phyloP scores from a whole-genome alignment of 30 jellyfish, hydroid and myxozoan genomes.

The Chrysaora quinquecirrha region DNA sequence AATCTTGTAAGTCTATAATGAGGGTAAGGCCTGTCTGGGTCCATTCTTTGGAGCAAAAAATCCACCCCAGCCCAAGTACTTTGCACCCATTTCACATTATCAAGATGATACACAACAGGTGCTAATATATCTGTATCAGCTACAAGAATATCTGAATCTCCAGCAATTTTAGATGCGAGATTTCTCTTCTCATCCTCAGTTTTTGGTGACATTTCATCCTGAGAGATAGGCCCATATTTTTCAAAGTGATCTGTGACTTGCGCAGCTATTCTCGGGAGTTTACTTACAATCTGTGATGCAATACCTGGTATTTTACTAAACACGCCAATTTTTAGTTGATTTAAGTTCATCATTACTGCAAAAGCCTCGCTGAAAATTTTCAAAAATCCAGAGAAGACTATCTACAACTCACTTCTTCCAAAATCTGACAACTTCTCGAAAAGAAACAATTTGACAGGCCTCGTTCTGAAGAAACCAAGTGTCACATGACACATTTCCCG shows the following conservation, averaged over 20 bases:
- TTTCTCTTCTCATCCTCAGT: background rate
- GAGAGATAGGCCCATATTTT: constrained; percentile 11
- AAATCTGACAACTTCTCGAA: too few species aligned
- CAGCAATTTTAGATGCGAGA: constrained; percentile 20
- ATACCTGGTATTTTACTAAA: constrained; percentile 24
- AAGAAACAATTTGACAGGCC: too few species aligned
- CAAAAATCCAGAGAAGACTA: background rate
- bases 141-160: constrained; percentile 46
- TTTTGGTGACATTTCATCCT: background rate
- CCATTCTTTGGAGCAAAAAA: constrained; percentile 5
- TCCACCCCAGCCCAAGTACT: constrained; percentile 86
- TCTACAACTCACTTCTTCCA: too few species aligned
- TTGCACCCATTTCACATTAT: constrained; percentile 59
- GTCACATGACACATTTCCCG: too few species aligned
- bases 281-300: background rate
- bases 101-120: constrained; percentile 21
- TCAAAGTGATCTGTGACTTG: constrained; percentile 16
- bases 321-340: constrained; percentile 34
- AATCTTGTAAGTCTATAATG: constrained; percentile 3
- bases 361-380: background rate
- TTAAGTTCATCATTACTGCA: background rate
- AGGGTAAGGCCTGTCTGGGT: constrained; percentile 57
- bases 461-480: too few species aligned
- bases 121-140: constrained; percentile 57
- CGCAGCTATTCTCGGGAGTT: constrained; percentile 32